Percentiles rank a stretch among this genome's conserved stretches.
Conservation (phyloP, 2,113 vertebrate genomes). For the Heptranchias perlo region DNA sequence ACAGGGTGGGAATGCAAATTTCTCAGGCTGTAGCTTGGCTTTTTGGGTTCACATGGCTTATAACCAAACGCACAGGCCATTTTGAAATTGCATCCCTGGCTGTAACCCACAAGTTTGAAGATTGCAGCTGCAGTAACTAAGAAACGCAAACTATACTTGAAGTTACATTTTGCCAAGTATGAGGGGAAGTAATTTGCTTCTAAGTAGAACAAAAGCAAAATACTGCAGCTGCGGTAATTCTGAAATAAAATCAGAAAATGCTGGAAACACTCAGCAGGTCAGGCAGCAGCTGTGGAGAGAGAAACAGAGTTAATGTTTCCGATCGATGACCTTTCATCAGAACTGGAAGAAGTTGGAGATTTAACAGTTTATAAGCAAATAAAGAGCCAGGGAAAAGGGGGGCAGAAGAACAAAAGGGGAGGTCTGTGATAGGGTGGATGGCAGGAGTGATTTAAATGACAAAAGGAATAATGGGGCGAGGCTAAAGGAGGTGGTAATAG, state of each 20-base stretch:
- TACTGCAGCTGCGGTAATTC: too few relatives aligned
- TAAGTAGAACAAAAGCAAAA: too few relatives aligned
- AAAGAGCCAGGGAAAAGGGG: background rate
- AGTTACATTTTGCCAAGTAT: too few relatives aligned
- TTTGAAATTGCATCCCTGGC: background rate
- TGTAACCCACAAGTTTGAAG: background rate
- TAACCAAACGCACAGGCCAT: background rate
- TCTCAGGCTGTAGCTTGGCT: background rate
- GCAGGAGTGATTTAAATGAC: background rate
- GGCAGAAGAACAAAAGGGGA: too few relatives aligned
- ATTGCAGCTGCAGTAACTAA: background rate
- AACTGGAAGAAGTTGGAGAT: background rate
- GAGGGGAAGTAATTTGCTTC: too few relatives aligned
- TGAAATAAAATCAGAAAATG: too few relatives aligned
- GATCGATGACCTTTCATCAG: background rate
- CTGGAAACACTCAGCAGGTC: too few relatives aligned
- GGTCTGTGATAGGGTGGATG: background rate
- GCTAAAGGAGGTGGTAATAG: background rate
- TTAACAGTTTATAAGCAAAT: background rate
- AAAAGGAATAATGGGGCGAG: background rate
- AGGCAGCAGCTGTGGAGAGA: too few relatives aligned
- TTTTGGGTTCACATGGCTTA: background rate
- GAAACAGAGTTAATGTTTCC: background rate
- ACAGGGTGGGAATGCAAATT: background rate
- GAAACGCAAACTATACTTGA: background rate